phyloP scores from a whole-genome alignment of 2,888 invertebrate species.

The Hirtodrosophila duncani region DNA sequence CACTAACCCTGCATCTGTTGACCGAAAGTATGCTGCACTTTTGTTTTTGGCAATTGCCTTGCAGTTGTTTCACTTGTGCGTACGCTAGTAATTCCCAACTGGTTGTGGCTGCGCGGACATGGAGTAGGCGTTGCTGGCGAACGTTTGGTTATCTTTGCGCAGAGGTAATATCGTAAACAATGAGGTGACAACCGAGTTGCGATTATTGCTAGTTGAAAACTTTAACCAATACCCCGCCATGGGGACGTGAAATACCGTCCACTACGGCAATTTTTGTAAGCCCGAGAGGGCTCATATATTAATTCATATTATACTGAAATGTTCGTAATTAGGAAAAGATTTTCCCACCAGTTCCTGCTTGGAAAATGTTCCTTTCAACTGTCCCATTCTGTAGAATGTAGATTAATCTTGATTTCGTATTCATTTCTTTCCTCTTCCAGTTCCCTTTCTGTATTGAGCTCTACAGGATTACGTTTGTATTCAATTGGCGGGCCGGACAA shows the following conservation, averaged over 20 bases:
- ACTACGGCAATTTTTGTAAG: constrained; percentile 92
- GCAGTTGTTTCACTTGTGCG: constrained; percentile 2
- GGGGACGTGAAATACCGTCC: constrained; percentile 92
- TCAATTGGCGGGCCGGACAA: constrained; percentile 74
- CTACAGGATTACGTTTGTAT: constrained; percentile 74
- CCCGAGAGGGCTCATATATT: constrained; percentile 79
- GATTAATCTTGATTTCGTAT: too few relatives aligned
- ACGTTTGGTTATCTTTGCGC: constrained; percentile 84
- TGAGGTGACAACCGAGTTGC: constrained; percentile 93
- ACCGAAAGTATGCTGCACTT: constrained; percentile 44
- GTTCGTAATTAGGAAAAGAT: too few relatives aligned
- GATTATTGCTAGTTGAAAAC: constrained; percentile 96
- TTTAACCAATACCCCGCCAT: constrained; percentile 95
- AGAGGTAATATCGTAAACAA: constrained; percentile 95
- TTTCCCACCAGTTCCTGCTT: too few relatives aligned
- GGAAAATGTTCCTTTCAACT: too few relatives aligned
- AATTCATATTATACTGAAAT: constrained; percentile 22
- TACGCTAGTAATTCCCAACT: constrained; percentile 56
- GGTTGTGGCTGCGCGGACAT: constrained; percentile 29
- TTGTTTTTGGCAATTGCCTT: constrained; percentile 2
- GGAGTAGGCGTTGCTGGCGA: constrained; percentile 12
- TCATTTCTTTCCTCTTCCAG: constrained; percentile 44
- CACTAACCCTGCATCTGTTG: constrained; percentile 7
- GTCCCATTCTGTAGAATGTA: too few relatives aligned
- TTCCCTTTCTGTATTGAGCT: constrained; percentile 75